Evolutionary conservation across 1,140 invertebrate genomes (phyloP), one percentile per base, ranked within the genome.

Genomic region (Drosophila saltans): DNA sequence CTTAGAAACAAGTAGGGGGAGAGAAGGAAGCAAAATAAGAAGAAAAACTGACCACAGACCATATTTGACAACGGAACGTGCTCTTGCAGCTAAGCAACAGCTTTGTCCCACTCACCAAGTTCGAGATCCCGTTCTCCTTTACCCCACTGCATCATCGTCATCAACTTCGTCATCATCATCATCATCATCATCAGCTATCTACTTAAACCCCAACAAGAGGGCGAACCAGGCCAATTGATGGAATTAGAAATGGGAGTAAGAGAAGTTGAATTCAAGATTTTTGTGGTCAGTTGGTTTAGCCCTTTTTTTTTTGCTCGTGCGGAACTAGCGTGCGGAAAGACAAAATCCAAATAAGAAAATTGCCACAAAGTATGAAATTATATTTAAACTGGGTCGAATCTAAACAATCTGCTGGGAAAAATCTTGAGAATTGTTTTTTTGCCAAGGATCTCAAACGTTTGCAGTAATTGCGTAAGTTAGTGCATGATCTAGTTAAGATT

Each of bases 61-160:
- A 85, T 85, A 85, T 85, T 88, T 88, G 82, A 85, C 83, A 85
- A 88, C 79, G 68, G 79, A 89, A 88, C 84, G 80, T 84, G 83
- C 84, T 84, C 63, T 60, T 40, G 68, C 43, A 65, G 56, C 65
- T 58, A 43, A 16, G 67, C 52, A 70, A 55, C 59, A 66, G 59
- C 66, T 72, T 69, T 63, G 41, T 40, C 73, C 55, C 57, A 59
- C 57, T 59, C 57, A 59, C 33, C 16, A 59, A 36, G 48, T 58
- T 75, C 62, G 65, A 61, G 66, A 56, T 68, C 48, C 68, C 80
- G 59, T 69, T 73, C 71, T 30, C 40, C 72, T 72, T 66, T 5
- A 43, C n/a, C 41, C 76, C 81, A 64, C 66, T 57, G 67, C 52
- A 69, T 80, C 61, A 69, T 68, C 68, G 66, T 66, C 71, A 86